phyloP scores from a whole-genome alignment of 2,797 vertebrate genomes.

The Aulostomus chinensis region DNA sequence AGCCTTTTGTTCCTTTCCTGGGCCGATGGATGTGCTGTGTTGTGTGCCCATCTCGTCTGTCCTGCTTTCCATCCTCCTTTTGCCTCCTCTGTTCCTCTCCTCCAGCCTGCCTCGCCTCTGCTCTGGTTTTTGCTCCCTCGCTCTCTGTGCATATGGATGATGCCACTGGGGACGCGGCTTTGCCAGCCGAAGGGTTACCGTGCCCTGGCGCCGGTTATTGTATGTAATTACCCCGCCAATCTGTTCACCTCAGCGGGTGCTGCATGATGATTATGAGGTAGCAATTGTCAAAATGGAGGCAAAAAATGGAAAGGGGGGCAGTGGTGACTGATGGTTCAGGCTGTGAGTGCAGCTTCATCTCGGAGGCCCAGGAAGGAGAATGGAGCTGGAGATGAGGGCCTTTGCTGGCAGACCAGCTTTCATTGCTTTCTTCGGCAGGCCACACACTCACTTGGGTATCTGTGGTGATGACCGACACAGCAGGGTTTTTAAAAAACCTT shows the following conservation, averaged over 20 bases:
- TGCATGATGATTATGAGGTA: slow-evolving; percentile 92
- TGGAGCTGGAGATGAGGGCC: neutral
- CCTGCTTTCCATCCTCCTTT: too few relatives aligned
- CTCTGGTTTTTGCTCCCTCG: neutral
- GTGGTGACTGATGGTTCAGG: slow-evolving; percentile 63
- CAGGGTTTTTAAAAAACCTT: too few relatives aligned
- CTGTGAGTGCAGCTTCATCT: slow-evolving; percentile 61
- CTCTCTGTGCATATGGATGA: slow-evolving; percentile 89
- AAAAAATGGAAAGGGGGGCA: slow-evolving; percentile 50
- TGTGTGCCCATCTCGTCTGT: too few relatives aligned
- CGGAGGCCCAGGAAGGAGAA: slow-evolving; percentile 39
- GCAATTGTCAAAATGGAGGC: slow-evolving; percentile 87
- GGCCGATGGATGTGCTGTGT: too few relatives aligned
- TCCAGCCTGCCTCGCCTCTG: neutral
- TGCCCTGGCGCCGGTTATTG: slow-evolving; percentile 92
- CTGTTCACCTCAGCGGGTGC: slow-evolving; percentile 96
- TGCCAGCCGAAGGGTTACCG: slow-evolving; percentile 93
- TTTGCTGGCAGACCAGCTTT: slow-evolving; percentile 29
- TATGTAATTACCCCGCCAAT: slow-evolving; percentile 99
- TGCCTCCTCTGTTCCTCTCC: too few relatives aligned
- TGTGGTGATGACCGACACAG: too few relatives aligned
- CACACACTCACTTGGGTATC: neutral
- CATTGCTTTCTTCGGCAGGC: slow-evolving; percentile 22
- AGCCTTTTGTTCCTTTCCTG: too few relatives aligned
- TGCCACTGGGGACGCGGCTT: slow-evolving; percentile 88